Evolutionary conservation across 2,888 invertebrate genomes (phyloP).

Genomic region (Drosophila affinis): DNA sequence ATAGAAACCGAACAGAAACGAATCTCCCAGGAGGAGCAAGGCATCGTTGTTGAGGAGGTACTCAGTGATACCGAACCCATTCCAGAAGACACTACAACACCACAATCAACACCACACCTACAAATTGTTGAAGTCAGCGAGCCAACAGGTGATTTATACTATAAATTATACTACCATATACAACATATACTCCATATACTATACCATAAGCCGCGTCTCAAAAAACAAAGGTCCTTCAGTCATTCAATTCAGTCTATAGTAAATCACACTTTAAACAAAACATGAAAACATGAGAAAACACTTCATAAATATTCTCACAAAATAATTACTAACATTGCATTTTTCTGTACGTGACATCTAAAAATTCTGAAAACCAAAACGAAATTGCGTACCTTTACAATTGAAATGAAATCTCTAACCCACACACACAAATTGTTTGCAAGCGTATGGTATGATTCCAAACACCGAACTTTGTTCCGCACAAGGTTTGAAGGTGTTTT

Average conservation of each 20-base stretch:
- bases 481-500: conserved; percentile 58
- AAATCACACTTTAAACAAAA: conserved; percentile 34
- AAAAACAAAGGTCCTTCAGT: conserved; percentile 2
- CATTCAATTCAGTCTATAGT: conserved; percentile 22
- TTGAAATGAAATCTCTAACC: conserved; percentile 47
- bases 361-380: conserved; percentile 18
- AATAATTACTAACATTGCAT: conserved; percentile 57
- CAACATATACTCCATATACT: conserved; percentile 15
- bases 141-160: conserved; percentile 80
- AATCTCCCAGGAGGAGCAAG: conserved; percentile 81
- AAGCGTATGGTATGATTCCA: conserved; percentile 46
- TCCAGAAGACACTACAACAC: conserved; percentile 58
- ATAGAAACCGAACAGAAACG: conserved; percentile 82
- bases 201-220: conserved; percentile 17
- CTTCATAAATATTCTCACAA: conserved; percentile 34
- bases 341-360: conserved; percentile 44
- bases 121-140: conserved; percentile 83
- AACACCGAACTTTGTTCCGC: conserved; percentile 52
- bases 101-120: conserved; percentile 66
- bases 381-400: conserved; percentile 38
- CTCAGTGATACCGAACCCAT: conserved; percentile 82
- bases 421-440: conserved; percentile 34
- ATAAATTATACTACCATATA: conserved; percentile 22
- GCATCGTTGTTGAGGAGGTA: conserved; percentile 82
- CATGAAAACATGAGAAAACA: conserved; percentile 7